Evolutionary conservation across 2,888 invertebrate species (phyloP), one percentile per base, ranked within the genome.

Genomic region (Perdita meconis): DNA sequence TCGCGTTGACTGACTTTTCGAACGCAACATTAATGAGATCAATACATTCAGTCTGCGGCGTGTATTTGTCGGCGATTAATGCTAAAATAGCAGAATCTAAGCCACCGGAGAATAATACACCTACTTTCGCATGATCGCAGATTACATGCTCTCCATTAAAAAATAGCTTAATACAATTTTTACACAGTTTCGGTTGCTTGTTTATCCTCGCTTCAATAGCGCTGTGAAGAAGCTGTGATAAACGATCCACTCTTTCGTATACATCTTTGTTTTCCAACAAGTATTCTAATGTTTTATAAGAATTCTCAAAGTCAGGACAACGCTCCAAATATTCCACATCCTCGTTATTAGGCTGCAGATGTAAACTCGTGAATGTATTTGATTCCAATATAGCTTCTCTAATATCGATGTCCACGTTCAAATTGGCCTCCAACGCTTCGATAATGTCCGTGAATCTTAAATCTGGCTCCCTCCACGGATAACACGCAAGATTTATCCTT

Each of bases 21-120:
- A 99, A 99, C 19, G 98, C 97, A n/a, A 99, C 98, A 94, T 99
- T 99, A 38, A 98, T 94, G 22, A 99, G 94, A 92, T 99, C 98
- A 86, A 99, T 97, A 24, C 96, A 94, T 88, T 96, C 95, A 61
- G 93, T 89, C 72, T 88, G 87, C 0, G 95, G 93, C 19, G 96
- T 92, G 92, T 94, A 96, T 93, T 95, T 95, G 90, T 97, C 94
- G 6, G 96, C 96, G 56, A 98, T 89, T 56, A 95, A 93, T 34
- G 99, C 97, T 82, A 99, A 92, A 84, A 99, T 95, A n/a, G 98
- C 95, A 74, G 98, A 99, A 93, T 99, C 99, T 44, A 99, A 94
- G 16, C 99, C 99, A 47, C 99, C 99, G 79, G 99, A 99, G 93
- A 99, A 99, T 82, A 98, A 93, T 69, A 99, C 93, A 51, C 96